phyloP scores from a whole-genome alignment of 2,113 vertebrate genomes.

The Sylvia atricapilla region DNA sequence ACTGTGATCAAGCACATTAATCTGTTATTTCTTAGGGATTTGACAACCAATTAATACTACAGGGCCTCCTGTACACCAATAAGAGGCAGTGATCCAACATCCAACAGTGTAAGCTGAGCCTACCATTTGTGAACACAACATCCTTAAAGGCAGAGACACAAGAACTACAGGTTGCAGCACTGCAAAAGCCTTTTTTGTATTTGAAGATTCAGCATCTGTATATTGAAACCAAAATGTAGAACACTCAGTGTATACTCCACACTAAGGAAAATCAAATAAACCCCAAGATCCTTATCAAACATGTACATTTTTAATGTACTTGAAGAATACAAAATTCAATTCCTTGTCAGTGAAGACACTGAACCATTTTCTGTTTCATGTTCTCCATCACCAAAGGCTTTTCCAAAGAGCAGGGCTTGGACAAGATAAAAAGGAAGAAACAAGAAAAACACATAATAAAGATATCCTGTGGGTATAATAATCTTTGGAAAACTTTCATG shows the following conservation, averaged over 20 bases:
- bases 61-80: constrained; percentile 75
- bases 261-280: background rate
- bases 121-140: constrained; percentile 53
- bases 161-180: constrained; percentile 14
- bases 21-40: constrained; percentile 88
- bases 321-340: background rate
- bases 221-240: background rate
- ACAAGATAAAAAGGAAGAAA: constrained; percentile 13
- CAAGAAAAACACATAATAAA: background rate
- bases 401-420: constrained; percentile 17
- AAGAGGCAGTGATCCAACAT: constrained; percentile 64
- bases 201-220: background rate
- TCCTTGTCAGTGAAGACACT: background rate
- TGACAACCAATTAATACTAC: constrained; percentile 94
- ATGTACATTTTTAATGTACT: background rate
- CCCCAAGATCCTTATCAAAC: background rate
- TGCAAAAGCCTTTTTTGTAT: background rate
- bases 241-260: background rate
- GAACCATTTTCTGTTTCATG: background rate
- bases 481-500: constrained; percentile 39
- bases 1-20: constrained; percentile 84
- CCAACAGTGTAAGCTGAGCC: constrained; percentile 32
- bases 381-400: constrained; percentile 22
- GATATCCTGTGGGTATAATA: constrained; percentile 53
- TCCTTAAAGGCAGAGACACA: constrained; percentile 51